Conservation (phyloP, 2,888 invertebrate species). For the Lepas anatifera region DNA sequence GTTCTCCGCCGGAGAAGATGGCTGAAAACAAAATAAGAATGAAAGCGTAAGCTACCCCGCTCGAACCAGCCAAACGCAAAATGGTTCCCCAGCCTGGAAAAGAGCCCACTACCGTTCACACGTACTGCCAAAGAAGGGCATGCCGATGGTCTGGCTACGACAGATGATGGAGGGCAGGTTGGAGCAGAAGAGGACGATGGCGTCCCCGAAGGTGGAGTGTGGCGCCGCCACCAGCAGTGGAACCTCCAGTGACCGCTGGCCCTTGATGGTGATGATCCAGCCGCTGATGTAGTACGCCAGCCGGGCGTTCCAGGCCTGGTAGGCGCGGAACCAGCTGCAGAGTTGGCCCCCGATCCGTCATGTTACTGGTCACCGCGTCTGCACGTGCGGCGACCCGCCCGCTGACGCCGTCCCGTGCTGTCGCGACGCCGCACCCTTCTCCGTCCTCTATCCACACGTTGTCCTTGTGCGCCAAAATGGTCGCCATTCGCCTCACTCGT, state of each 20-base stretch:
- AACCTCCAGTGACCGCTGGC: slow-evolving; percentile 53
- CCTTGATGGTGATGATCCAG: neutral
- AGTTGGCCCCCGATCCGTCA: neutral
- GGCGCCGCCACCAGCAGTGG: slow-evolving; percentile 78
- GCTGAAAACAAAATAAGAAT: too few relatives aligned
- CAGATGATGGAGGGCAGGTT: slow-evolving; percentile 80
- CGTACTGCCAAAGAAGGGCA: slow-evolving; percentile 79
- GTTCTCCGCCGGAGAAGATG: too few relatives aligned
- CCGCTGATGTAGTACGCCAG: neutral
- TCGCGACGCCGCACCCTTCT: too few relatives aligned
- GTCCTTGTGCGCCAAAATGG: too few relatives aligned
- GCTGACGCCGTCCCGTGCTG: neutral
- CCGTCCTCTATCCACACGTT: too few relatives aligned
- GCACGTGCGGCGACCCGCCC: neutral
- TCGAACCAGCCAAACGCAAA: too few relatives aligned
- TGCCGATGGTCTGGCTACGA: slow-evolving; percentile 64
- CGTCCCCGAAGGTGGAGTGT: slow-evolving; percentile 84
- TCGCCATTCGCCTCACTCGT: too few relatives aligned
- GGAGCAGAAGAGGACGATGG: slow-evolving; percentile 64
- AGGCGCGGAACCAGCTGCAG: neutral
- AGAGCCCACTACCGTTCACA: too few relatives aligned
- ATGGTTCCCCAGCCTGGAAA: too few relatives aligned
- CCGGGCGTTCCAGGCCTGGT: neutral
- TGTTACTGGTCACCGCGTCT: neutral
- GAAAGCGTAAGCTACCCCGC: too few relatives aligned